Evolutionary conservation across 2,113 vertebrate genomes (phyloP).

Genomic region (Serinus canaria): DNA sequence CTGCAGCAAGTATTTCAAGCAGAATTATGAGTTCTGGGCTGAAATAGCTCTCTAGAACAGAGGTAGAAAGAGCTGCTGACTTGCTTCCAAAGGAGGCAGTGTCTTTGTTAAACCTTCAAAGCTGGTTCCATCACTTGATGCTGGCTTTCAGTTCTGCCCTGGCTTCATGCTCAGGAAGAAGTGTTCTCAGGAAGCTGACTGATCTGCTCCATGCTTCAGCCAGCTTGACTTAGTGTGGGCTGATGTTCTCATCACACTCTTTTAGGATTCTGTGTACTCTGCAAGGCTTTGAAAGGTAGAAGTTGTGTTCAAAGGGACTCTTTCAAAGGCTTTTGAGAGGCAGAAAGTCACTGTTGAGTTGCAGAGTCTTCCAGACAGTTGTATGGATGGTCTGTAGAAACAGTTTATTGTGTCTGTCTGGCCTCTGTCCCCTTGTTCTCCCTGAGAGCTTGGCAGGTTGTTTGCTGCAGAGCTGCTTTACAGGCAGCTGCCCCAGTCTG

Average conservation of each 20-base stretch:
- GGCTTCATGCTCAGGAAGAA: not conserved
- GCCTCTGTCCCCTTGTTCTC: not conserved
- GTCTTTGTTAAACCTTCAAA: not conserved
- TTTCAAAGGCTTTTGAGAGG: not conserved
- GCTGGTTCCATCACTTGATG: not conserved
- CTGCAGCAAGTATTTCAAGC: not conserved
- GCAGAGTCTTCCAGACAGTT: not conserved
- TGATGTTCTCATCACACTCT: not conserved
- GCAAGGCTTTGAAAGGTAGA: not conserved
- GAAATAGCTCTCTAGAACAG: not conserved
- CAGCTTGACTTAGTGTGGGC: not conserved
- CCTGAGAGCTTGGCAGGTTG: not conserved
- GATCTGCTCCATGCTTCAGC: not conserved
- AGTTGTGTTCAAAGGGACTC: not conserved
- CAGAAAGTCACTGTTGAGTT: not conserved
- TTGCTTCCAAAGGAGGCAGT: not conserved
- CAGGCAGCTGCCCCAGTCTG: not conserved
- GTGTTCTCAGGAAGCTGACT: not conserved
- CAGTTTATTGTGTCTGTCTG: not conserved
- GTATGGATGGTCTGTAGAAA: not conserved
- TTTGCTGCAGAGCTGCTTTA: not conserved
- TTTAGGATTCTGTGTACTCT: not conserved
- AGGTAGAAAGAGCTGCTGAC: not conserved
- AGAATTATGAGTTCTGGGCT: not conserved
- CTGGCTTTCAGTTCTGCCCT: not conserved